Evolutionary conservation across 2,797 vertebrate genomes (phyloP).

Genomic region (Chelon auratus): DNA sequence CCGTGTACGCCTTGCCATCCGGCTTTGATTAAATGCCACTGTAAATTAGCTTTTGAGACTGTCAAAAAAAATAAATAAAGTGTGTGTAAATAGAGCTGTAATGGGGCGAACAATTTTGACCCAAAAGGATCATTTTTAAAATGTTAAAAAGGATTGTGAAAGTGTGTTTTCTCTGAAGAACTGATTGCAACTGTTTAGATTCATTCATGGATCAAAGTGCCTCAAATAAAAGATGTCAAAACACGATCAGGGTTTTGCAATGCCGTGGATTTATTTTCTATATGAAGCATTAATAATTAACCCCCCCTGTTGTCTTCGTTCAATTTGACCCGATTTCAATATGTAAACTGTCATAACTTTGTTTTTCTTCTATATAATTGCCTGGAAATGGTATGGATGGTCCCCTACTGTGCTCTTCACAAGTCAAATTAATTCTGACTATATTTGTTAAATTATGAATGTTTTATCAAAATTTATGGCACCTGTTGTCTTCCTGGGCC

Average conservation of each 20-base stretch:
- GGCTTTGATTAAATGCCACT: slow-evolving; percentile 39
- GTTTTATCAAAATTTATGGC: too few relatives aligned
- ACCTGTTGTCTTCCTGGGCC: too few relatives aligned
- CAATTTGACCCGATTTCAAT: too few relatives aligned
- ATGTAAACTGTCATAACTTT: too few relatives aligned
- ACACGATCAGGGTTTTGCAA: not conserved
- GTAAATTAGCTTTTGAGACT: slow-evolving; percentile 29
- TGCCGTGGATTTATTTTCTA: not conserved
- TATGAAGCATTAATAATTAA: slow-evolving; percentile 9
- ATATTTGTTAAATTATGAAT: too few relatives aligned
- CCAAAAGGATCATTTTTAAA: slow-evolving; percentile 20
- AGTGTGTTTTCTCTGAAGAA: slow-evolving; percentile 22
- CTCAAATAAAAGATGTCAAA: slow-evolving; percentile 49
- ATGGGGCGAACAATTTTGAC: slow-evolving; percentile 52
- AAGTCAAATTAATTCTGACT: too few relatives aligned
- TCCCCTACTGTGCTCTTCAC: too few relatives aligned
- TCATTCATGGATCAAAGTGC: slow-evolving; percentile 18
- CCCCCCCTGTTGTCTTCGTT: too few relatives aligned
- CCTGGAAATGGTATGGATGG: too few relatives aligned
- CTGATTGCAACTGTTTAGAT: slow-evolving; percentile 32
- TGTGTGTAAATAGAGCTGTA: slow-evolving; percentile 8
- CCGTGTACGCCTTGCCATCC: slow-evolving; percentile 4
- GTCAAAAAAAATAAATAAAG: slow-evolving; percentile 14
- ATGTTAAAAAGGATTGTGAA: slow-evolving; percentile 17
- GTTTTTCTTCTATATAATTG: too few relatives aligned